Percentiles rank a stretch among this genome's conserved stretches.
Conservation (phyloP, 1,140 invertebrate species). For the Heliconius hewitsoni region DNA sequence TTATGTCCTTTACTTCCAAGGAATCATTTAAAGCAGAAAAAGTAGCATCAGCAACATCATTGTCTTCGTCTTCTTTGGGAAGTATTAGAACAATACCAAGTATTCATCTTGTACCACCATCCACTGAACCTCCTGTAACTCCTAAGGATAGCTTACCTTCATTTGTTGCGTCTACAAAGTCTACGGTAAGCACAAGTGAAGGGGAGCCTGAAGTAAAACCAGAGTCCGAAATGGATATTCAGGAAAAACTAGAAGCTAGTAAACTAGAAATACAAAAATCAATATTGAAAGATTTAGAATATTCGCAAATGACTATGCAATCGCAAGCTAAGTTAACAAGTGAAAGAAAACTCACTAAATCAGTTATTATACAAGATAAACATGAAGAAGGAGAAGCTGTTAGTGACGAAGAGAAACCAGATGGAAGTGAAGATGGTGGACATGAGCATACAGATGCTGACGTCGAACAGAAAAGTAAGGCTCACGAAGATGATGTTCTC, state of each 20-base stretch:
- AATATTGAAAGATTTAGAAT: constrained; percentile 66
- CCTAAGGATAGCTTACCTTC: constrained; percentile 61
- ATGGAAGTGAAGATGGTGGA: constrained; percentile 31
- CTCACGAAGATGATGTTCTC: constrained; percentile 36
- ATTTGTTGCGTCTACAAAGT: constrained; percentile 64
- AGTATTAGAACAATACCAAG: constrained; percentile 71
- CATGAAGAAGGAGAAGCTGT: constrained; percentile 45
- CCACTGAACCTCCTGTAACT: constrained; percentile 39
- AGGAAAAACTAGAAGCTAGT: constrained; percentile 60
- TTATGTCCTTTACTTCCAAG: constrained; percentile 42
- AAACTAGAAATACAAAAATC: constrained; percentile 73
- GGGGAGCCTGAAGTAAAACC: constrained; percentile 49
- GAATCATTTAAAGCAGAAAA: constrained; percentile 49
- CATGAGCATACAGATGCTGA: constrained; percentile 31
- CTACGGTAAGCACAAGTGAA: constrained; percentile 55
- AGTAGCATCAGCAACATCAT: constrained; percentile 39
- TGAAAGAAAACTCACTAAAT: constrained; percentile 42
- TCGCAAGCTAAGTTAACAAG: constrained; percentile 50
- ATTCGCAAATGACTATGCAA: constrained; percentile 52
- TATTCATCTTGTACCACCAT: constrained; percentile 57
- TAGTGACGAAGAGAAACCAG: constrained; percentile 26
- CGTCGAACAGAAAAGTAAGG: constrained; percentile 33
- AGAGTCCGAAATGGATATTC: constrained; percentile 53
- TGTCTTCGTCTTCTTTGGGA: constrained; percentile 48
- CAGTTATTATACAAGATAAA: constrained; percentile 49